Conservation (phyloP, 1,140 invertebrate genomes). For the Cotesia glomerata region DNA sequence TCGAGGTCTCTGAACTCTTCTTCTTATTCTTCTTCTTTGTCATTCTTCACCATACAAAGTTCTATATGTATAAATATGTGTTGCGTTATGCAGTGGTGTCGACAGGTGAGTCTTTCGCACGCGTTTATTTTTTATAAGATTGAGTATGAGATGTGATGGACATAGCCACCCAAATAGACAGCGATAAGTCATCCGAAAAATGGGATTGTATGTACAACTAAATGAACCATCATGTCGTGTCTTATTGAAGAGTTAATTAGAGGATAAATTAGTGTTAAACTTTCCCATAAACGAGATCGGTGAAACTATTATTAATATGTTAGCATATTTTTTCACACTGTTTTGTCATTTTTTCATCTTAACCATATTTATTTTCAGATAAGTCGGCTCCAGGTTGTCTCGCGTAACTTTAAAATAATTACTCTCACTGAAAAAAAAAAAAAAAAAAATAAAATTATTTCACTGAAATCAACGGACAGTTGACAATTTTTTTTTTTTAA, state of each 20-base stretch:
- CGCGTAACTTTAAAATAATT: too few relatives aligned
- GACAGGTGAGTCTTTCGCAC: conserved; percentile 23
- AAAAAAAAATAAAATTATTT: too few relatives aligned
- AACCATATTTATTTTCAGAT: too few relatives aligned
- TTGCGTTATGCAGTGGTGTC: not conserved
- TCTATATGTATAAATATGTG: not conserved
- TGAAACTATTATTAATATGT: conserved; percentile 13
- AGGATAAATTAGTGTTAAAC: conserved; percentile 14
- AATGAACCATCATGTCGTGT: not conserved
- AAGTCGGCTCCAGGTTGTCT: too few relatives aligned
- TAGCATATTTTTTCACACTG: not conserved
- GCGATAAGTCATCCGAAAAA: not conserved
- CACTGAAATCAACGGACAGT: too few relatives aligned
- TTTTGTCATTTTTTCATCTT: not conserved
- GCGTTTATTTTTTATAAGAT: not conserved
- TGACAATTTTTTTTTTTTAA: too few relatives aligned
- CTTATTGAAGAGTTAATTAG: conserved; percentile 17
- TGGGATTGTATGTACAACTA: not conserved
- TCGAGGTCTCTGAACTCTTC: conserved; percentile 49
- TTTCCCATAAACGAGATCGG: conserved; percentile 28
- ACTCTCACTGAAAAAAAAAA: too few relatives aligned
- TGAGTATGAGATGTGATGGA: conserved; percentile 11
- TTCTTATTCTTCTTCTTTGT: not conserved
- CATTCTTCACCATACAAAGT: conserved; percentile 15
- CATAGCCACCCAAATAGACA: not conserved